Conservation (phyloP, 1,140 invertebrate genomes). For the Drosophila bifasciata region DNA sequence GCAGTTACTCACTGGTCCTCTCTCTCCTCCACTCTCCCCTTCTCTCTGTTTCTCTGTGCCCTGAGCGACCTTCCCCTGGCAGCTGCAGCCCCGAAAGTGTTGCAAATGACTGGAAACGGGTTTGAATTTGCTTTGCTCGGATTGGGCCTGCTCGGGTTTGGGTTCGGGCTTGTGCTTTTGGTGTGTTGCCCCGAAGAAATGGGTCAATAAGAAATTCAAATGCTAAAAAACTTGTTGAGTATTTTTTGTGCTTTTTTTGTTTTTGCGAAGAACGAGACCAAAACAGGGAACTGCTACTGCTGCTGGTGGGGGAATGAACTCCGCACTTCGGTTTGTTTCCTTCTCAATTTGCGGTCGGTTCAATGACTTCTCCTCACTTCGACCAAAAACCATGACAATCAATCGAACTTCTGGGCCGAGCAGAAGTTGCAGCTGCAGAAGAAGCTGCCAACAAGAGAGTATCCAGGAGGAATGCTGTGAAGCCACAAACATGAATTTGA, state of each 20-base stretch:
- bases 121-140: conserved; percentile 45
- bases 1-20: conserved; percentile 46
- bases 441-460: background rate
- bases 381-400: conserved; percentile 37
- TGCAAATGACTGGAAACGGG: conserved; percentile 59
- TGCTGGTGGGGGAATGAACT: conserved; percentile 42
- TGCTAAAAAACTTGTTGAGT: conserved; percentile 50
- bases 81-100: conserved; percentile 58
- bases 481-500: no score
- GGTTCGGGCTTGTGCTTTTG: conserved; percentile 24
- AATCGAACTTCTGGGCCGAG: conserved; percentile 10
- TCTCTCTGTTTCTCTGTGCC: background rate
- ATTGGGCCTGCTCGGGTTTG: conserved; percentile 7
- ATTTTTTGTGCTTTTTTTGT: conserved; percentile 35
- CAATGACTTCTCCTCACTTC: conserved; percentile 38
- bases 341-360: conserved; percentile 30
- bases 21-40: background rate
- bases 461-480: background rate
- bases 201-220: conserved; percentile 73
- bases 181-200: conserved; percentile 56
- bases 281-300: conserved; percentile 41
- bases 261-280: conserved; percentile 27
- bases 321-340: conserved; percentile 33
- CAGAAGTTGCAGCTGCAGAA: background rate
- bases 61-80: conserved; percentile 44